Percentiles rank a stretch among this genome's conserved stretches.
Evolutionary conservation across 2,797 vertebrate genomes (phyloP).

Genomic region (Poeciliopsis turneri): DNA sequence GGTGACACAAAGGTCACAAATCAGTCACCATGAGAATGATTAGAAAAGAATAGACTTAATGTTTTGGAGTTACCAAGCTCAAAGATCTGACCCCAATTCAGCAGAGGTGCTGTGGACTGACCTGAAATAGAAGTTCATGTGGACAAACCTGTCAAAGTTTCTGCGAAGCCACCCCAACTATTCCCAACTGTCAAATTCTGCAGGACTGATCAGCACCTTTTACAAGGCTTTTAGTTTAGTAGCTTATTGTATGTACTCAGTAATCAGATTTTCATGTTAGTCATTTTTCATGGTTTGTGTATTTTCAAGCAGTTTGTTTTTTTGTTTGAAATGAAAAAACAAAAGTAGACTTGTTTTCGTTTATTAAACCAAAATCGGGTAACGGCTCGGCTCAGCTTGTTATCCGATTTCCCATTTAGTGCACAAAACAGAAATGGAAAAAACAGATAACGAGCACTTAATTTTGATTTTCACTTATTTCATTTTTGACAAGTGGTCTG

Average conservation of each 20-base stretch:
- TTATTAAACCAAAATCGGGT: no score
- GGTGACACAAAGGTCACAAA: not conserved
- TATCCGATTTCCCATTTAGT: no score
- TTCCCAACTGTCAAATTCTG: not conserved
- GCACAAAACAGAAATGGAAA: no score
- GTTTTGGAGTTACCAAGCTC: conserved; percentile 5
- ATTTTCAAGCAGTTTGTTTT: no score
- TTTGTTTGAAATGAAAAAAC: no score
- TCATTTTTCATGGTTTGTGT: no score
- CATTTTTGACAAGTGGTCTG: no score
- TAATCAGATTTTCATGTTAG: not conserved
- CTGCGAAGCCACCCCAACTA: not conserved
- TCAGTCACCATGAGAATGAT: not conserved
- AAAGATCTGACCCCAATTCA: conserved; percentile 5
- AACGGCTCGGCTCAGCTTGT: no score
- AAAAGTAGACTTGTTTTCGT: no score
- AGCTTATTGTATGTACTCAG: not conserved
- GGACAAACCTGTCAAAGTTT: not conserved
- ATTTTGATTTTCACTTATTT: no score
- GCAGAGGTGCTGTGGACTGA: not conserved
- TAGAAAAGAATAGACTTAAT: not conserved
- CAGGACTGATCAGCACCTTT: not conserved
- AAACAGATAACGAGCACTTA: no score
- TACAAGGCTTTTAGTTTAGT: not conserved
- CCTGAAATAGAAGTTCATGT: not conserved